Percentiles rank a stretch among this genome's conserved stretches.
Conservation (phyloP, 2,797 vertebrate species). For the Artibeus lituratus region DNA sequence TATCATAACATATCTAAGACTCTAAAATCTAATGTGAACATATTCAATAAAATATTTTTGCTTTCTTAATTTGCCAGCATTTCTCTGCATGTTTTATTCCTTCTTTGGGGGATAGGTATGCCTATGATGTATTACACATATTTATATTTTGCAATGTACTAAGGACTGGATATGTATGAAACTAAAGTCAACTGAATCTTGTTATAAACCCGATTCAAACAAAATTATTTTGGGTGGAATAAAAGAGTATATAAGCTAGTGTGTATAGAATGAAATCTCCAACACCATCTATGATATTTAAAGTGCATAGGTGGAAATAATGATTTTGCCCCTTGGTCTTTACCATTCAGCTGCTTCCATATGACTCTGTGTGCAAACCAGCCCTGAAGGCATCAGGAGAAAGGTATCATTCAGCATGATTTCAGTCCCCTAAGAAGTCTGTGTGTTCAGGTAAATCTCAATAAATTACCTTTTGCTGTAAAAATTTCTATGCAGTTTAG, state of each 20-base stretch:
- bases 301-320: background rate
- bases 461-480: background rate
- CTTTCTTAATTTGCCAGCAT: background rate
- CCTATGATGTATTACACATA: background rate
- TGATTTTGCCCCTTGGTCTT: background rate
- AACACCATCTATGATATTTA: background rate
- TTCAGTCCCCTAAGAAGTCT: background rate
- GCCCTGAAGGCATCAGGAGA: background rate
- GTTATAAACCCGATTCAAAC: background rate
- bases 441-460: background rate
- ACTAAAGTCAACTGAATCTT: background rate
- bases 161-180: background rate
- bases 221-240: background rate
- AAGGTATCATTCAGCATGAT: background rate
- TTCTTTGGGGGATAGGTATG: background rate
- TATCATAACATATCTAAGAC: background rate
- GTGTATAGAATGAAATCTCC: background rate
- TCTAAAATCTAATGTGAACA: background rate
- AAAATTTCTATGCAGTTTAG: background rate
- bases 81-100: background rate
- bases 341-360: background rate
- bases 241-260: background rate
- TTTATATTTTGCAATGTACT: conserved; percentile 6
- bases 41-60: background rate
- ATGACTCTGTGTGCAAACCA: background rate